A percentile compares a stretch with the other conserved stretches of the same genome.
phyloP scores from a whole-genome alignment of 2,113 vertebrate species.

The Indri indri region DNA sequence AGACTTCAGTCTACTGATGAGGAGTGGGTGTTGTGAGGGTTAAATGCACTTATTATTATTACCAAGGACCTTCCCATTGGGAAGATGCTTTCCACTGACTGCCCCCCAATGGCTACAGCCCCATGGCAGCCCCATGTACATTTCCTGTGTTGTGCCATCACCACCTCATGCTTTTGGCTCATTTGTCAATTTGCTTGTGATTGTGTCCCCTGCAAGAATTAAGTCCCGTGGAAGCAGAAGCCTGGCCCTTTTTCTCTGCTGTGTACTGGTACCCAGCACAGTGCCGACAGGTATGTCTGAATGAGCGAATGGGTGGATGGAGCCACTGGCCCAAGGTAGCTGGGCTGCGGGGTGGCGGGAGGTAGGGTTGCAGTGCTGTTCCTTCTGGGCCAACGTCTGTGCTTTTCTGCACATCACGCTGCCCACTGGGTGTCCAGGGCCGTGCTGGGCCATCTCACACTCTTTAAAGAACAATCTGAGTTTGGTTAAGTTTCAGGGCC shows the following conservation, averaged over 20 bases:
- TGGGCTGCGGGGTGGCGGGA: neutral
- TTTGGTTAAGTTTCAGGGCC: neutral
- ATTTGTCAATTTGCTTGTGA: neutral
- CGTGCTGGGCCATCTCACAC: fast-evolving
- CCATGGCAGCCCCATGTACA: too few relatives aligned
- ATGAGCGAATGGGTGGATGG: neutral
- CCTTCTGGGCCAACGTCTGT: neutral
- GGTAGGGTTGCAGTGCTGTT: neutral
- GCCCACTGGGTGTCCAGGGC: neutral
- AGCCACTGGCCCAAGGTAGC: neutral
- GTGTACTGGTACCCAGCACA: neutral
- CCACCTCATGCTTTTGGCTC: neutral
- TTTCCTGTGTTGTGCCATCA: neutral
- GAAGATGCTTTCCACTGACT: neutral
- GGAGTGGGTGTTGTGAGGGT: neutral
- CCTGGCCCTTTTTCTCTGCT: neutral
- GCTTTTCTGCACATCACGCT: neutral
- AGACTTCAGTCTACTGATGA: too few relatives aligned
- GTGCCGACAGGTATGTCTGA: neutral
- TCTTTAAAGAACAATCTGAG: neutral
- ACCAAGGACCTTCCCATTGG: neutral
- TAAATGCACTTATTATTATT: neutral
- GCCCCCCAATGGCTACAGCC: too few relatives aligned
- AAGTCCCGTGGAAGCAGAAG: neutral
- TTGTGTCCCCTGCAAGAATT: too few relatives aligned